Percentiles rank a stretch among this genome's conserved stretches.
Evolutionary conservation across 92 coral and sea anemone genomes (phyloP).

Genomic region (Epizoanthus stellaris): DNA sequence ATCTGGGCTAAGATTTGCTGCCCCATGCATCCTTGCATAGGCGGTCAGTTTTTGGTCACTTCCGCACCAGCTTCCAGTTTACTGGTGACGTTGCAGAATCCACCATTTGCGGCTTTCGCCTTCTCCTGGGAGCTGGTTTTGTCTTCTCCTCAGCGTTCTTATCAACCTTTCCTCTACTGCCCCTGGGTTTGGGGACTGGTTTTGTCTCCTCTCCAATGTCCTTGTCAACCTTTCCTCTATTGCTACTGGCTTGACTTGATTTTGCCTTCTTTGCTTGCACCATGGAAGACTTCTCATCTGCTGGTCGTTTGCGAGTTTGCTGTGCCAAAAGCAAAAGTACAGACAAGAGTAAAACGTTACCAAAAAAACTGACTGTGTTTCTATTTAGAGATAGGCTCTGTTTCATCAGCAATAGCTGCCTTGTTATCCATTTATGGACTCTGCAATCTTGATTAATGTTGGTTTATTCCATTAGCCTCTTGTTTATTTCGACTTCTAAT

Average conservation of each 20-base stretch:
- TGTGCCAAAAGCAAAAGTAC: background rate
- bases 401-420: too few species aligned
- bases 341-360: too few species aligned
- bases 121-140: slow-evolving; percentile 40
- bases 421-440: too few species aligned
- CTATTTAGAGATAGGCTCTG: too few species aligned
- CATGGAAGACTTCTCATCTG: slow-evolving; percentile 13
- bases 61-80: slow-evolving; percentile 22
- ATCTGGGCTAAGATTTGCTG: too few species aligned
- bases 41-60: background rate
- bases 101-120: slow-evolving; percentile 49
- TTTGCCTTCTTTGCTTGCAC: background rate
- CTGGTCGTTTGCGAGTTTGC: slow-evolving; percentile 25
- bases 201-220: background rate
- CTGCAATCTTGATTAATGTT: too few species aligned
- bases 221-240: background rate
- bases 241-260: slow-evolving; percentile 10
- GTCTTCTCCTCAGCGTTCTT: background rate
- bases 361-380: too few species aligned
- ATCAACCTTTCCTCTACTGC: background rate
- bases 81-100: slow-evolving; percentile 70
- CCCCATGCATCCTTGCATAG: too few species aligned
- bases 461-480: too few species aligned
- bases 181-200: background rate
- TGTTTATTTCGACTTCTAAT: too few species aligned